Evolutionary conservation across 2,888 invertebrate genomes (phyloP).

Genomic region (Caradrina clavipalpis): DNA sequence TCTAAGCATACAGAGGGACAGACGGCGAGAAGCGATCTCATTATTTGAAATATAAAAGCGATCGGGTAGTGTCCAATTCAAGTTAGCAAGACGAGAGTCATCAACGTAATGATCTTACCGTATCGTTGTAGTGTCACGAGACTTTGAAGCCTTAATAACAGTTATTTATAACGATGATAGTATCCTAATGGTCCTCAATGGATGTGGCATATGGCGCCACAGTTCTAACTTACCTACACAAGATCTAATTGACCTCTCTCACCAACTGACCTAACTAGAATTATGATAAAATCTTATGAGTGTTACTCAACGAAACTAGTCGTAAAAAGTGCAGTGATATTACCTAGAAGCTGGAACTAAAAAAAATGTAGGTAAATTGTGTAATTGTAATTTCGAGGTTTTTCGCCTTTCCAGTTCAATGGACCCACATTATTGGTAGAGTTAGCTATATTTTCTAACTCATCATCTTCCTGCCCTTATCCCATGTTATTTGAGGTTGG

Average conservation of each 20-base stretch:
- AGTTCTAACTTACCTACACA: constrained; percentile 11
- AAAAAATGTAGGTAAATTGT: too few relatives aligned
- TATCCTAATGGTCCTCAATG: constrained; percentile 5
- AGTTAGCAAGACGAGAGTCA: neutral
- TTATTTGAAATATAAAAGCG: neutral
- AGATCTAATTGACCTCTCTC: constrained; percentile 38
- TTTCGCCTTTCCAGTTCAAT: neutral
- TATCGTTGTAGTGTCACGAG: neutral
- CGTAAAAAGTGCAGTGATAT: constrained; percentile 12
- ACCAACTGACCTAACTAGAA: constrained; percentile 22
- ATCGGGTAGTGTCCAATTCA: neutral
- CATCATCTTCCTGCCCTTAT: neutral
- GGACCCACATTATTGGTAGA: neutral
- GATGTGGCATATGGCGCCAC: constrained; percentile 40
- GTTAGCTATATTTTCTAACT: too few relatives aligned
- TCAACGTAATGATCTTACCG: neutral
- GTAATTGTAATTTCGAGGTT: neutral
- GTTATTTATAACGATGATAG: constrained; percentile 19
- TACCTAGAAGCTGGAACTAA: neutral
- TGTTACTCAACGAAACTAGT: neutral
- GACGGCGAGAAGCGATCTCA: too few relatives aligned
- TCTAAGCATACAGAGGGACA: too few relatives aligned
- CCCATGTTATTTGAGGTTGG: too few relatives aligned
- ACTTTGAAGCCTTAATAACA: neutral
- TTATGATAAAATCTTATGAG: constrained; percentile 27